Percentiles rank a stretch among this genome's conserved stretches.
Conservation (phyloP, 2,888 invertebrate genomes). For the Agonopterix arenella region DNA sequence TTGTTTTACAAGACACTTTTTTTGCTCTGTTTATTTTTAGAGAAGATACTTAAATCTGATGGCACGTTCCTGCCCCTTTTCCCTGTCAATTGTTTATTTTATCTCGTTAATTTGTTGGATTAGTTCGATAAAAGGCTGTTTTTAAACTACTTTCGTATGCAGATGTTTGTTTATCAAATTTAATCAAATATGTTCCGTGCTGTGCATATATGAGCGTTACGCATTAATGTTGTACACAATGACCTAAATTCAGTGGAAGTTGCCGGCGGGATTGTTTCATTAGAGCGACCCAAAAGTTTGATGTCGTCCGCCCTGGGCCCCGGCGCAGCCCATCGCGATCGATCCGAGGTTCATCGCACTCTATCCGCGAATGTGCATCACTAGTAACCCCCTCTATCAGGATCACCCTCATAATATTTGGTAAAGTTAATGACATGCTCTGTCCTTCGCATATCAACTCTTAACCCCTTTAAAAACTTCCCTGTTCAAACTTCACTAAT, state of each 20-base stretch:
- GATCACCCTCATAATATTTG: constrained; percentile 22
- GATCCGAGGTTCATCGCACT: constrained; percentile 41
- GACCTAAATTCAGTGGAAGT: constrained; percentile 58
- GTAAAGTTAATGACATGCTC: constrained; percentile 40
- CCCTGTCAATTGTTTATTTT: constrained; percentile 1
- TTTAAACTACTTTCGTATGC: not conserved
- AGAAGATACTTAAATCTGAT: not conserved
- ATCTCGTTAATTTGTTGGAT: not conserved
- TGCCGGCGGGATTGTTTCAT: constrained; percentile 58
- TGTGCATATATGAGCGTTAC: constrained; percentile 28
- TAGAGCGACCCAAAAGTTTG: constrained; percentile 66
- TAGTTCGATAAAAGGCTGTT: not conserved
- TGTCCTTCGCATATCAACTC: constrained; percentile 44
- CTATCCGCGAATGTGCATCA: constrained; percentile 14
- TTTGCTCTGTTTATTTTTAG: constrained; percentile 21
- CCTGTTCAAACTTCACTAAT: constrained; percentile 64
- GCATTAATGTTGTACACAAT: constrained; percentile 52
- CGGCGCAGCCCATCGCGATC: constrained; percentile 28
- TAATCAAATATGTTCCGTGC: constrained; percentile 31
- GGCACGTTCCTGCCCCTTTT: too few species aligned
- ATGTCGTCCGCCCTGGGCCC: constrained; percentile 40
- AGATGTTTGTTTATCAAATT: constrained; percentile 3
- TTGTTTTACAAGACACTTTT: constrained; percentile 62
- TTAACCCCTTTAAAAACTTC: constrained; percentile 63
- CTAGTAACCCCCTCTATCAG: constrained; percentile 30